Evolutionary conservation across 1,140 invertebrate species (phyloP), one percentile per base, ranked within the genome.

Genomic region (Drosophila mojavensis): DNA sequence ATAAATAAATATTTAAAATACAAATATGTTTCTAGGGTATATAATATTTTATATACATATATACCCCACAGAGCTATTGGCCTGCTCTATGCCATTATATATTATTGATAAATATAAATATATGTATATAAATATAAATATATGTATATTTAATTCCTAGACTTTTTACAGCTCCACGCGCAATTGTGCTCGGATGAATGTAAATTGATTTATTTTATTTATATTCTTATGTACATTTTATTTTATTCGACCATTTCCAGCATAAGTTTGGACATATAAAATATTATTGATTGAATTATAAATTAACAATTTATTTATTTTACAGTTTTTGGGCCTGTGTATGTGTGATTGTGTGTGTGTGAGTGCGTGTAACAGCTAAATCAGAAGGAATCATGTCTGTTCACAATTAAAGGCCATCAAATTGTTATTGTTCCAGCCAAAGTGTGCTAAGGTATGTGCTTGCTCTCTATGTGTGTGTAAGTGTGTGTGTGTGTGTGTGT

Each of bases 321-420:
- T 13, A 50, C 60, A 70, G 43, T 26, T 45, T 43, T n/a, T 15
- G 41, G 39, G 13, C 17, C 4, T 54, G 63, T 36, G 26, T 28
- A 24, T 30, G 51, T 20, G n/a, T 17, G n/a, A n/a, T n/a, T n/a
- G 62, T 66, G 20, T 1, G 20, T 24, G 20, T 24, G 20, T 0
- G 1, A 24, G 20, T 58, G 51, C 36, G 61, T 65, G 30, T 28
- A 0, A 10, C 61, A 36, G 53, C 47, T 72, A 73, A 73, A 61
- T 73, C 54, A 59, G 20, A 51, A 50, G 43, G n/a, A 50, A 28
- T 28, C 41, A 45, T 39, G 15, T 60, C 9, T 39, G 51, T 13
- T 51, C 17, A 55, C 41, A 68, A 69, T 69, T 56, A 50, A 62
- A 56, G 17, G 39, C 36, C 13, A 28, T 30, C 43, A n/a, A 50